Evolutionary conservation across 2,113 vertebrate genomes (phyloP), one percentile per base, ranked within the genome.

Genomic region (Anhinga anhinga): DNA sequence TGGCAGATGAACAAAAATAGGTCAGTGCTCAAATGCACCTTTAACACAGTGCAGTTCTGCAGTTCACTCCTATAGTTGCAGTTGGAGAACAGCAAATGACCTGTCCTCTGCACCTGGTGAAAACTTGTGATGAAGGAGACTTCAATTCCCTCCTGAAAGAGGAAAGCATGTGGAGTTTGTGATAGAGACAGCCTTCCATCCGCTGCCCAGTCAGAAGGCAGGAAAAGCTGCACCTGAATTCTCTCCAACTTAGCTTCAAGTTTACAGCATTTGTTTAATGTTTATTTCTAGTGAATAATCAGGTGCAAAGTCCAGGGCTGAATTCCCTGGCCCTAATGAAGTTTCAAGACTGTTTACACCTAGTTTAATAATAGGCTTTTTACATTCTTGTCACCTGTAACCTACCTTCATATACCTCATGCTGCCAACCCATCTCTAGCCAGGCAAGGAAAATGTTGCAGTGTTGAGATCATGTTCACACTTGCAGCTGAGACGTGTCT

Each of bases 1-100:
- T 95, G 95, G 89, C 86, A 96, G 55, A 95, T 87, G 95, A 97
- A 95, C 86, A 96, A 96, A 97, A 97, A 95, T 93, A 95, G 96
- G 96, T 97, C 95, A 96, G 81, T 87, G 45, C 84, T 96, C 53
- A 69, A 91, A 84, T 6, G 62, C 32, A 95, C 88, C 83, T 95
- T 78, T 74, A 92, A 47, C 58, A 80, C 10, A 10, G 47, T 71
- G 56, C 47, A 59, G 29, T 85, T 72, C 50, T 38, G 42, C 62
- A 72, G 72, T 62, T 88, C 17, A 4, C 9, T 89, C 45, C 38
- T 87, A 2, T 11, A 56, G 65, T 6, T 86, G 65, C 36, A 83
- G 23, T 16, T 69, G 79, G 56, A 76, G 56, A 89, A 77, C 50
- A 91, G 70, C 52, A 70, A 79, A 34, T 47, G 25, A n/a, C 25